Base-by-base conservation (phyloP, 2,888 invertebrate species). In the Strigamia transsilvanica region DNA sequence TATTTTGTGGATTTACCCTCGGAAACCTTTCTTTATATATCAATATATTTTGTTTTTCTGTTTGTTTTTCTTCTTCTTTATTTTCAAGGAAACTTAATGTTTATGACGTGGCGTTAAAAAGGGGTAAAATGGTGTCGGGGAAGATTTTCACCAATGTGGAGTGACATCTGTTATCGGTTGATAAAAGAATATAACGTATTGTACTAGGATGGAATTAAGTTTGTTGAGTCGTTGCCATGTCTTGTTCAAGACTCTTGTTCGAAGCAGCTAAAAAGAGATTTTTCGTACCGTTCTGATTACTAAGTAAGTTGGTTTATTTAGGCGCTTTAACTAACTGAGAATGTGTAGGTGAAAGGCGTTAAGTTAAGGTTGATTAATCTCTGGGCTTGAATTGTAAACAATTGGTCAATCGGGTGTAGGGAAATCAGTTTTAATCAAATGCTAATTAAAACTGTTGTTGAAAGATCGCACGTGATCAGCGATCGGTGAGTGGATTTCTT, bases 381-480 rank as follows among this genome's bases (percentile, higher is more conserved):
- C 15, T 56, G 18, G 18, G 9, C n/a, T 56, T 18, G 9, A 18
- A 18, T 56, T 56, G n/a, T 18, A 18, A 38, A 38, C 18, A 18
- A 56, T 56, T 18, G 56, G 46, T 9, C 56, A 56, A 18, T 56
- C 18, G 56, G 56, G 56, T n/a, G n/a, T n/a, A 56, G 56, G 18
- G n/a, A 56, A 56, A 56, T 56, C 56, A 56, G 56, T 56, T 56
- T 56, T 56, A 18, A 56, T 56, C 18, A 56, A 56, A 18, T n/a
- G 56, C 1, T 56, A 56, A 56, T 56, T 56, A 18, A 56, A 56
- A 56, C 56, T 18, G 18, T 5, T 18, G 56, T 56, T 56, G 9
- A 56, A 46, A 38, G 38, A 38, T 38, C 6, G 38, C 38, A 38
- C 38, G 13, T 46, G 46, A 46, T 15, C 15, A 46, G n/a, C 12